These are phyloP conservation scores for Colletes latitarsis DNA, from an alignment of 1,140 invertebrate species.

Conservation along the genomic window DNA sequence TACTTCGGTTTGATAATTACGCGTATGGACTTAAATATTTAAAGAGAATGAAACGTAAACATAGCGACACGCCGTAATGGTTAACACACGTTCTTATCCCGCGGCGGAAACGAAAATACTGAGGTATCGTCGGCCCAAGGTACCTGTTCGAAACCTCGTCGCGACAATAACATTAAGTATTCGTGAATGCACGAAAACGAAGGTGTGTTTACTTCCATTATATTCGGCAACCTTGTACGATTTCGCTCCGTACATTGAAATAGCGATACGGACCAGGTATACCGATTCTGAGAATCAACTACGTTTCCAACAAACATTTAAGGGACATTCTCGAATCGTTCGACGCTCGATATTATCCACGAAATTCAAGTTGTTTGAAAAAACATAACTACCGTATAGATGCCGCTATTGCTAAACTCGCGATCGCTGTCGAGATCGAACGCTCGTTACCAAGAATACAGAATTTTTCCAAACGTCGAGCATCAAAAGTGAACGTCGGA, in stretches of 20 bases:
- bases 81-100: neutral
- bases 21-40: neutral
- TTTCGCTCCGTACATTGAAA: neutral
- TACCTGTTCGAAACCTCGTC: neutral
- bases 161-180: neutral
- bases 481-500: neutral
- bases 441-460: too few relatives aligned
- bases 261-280: neutral
- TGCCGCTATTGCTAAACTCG: too few relatives aligned
- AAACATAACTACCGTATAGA: too few relatives aligned
- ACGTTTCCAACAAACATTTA: neutral
- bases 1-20: neutral
- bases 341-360: too few relatives aligned
- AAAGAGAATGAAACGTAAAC: neutral
- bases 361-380: too few relatives aligned
- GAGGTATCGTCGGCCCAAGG: neutral
- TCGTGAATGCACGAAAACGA: neutral
- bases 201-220: neutral
- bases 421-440: too few relatives aligned
- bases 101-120: neutral
- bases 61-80: neutral
- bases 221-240: neutral
- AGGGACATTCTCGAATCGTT: too few relatives aligned
- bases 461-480: neutral
- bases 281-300: neutral